Percentiles rank a stretch among this genome's conserved stretches.
These are phyloP conservation scores for Pheosia tremula DNA, from an alignment of 2,888 invertebrate species.

Conservation along the genomic window DNA sequence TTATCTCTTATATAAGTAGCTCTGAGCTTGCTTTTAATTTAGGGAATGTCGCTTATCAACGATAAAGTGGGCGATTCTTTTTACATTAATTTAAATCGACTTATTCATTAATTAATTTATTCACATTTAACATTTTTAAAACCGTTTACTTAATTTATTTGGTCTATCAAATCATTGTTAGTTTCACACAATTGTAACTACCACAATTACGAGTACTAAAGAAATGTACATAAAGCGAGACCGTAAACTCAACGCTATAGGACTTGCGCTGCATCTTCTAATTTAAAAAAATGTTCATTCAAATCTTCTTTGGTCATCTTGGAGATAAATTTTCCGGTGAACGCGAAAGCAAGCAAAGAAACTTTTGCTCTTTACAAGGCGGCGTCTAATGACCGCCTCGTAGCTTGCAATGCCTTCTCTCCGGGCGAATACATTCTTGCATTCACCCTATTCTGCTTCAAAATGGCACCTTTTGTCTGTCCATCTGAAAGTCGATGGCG, in stretches of 20 bases:
- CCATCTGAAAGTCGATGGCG: neutral
- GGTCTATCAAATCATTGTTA: too few relatives aligned
- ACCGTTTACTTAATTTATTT: too few relatives aligned
- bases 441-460: neutral
- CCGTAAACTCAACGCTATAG: neutral
- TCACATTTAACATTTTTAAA: too few relatives aligned
- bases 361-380: constrained; percentile 67
- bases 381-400: constrained; percentile 59
- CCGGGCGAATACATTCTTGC: constrained; percentile 14
- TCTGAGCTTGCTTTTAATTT: neutral
- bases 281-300: constrained; percentile 12
- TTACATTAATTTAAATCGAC: neutral
- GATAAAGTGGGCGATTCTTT: neutral
- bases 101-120: too few relatives aligned
- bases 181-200: too few relatives aligned
- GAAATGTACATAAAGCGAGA: too few relatives aligned
- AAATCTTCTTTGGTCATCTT: constrained; percentile 58
- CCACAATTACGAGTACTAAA: too few relatives aligned
- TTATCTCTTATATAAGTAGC: constrained; percentile 19
- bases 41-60: neutral
- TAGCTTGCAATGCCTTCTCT: constrained; percentile 31
- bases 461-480: neutral
- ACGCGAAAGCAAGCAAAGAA: constrained; percentile 55
- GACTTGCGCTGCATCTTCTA: constrained; percentile 8
- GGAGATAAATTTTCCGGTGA: constrained; percentile 59